These are phyloP conservation scores for Podarcis lilfordi DNA, from an alignment of 2,797 vertebrate species.

Conservation along the genomic window DNA sequence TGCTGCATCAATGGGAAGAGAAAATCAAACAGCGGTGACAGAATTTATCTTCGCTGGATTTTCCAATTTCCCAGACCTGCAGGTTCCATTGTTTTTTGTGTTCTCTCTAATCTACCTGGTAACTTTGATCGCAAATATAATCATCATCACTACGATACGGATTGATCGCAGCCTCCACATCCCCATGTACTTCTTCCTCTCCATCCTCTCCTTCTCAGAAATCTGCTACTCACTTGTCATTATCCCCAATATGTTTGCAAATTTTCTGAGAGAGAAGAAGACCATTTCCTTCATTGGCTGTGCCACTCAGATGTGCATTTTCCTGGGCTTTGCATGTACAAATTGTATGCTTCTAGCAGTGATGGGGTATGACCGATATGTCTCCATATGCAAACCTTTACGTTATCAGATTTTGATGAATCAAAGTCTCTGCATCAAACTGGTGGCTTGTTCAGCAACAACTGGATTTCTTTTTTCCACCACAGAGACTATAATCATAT, in stretches of 20 bases:
- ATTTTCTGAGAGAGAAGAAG: conserved; percentile 32
- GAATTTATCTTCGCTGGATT: no score
- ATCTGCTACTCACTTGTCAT: conserved; percentile 51
- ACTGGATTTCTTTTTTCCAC: conserved; percentile 51
- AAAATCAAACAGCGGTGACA: no score
- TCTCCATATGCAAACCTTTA: conserved; percentile 60
- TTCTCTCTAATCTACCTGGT: neutral
- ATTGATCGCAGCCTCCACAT: neutral
- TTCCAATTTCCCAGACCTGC: no score
- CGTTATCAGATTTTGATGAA: conserved; percentile 54
- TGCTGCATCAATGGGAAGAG: no score
- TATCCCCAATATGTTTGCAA: conserved; percentile 52
- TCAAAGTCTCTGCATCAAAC: conserved; percentile 34
- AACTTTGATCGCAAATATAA: neutral
- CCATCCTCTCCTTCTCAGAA: neutral
- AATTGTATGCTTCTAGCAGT: conserved; percentile 54
- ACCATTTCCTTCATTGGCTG: conserved; percentile 31
- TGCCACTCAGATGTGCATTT: conserved; percentile 55
- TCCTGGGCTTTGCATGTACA: conserved; percentile 56
- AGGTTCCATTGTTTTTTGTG: no score
- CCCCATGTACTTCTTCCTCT: neutral
- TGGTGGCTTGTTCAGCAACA: conserved; percentile 42
- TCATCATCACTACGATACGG: neutral
- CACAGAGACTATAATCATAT: conserved; percentile 47
- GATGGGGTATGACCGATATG: conserved; percentile 66